Percentiles rank a stretch among this genome's conserved stretches.
Evolutionary conservation across 2,797 vertebrate genomes (phyloP).

Genomic region (Rachycentron canadum): DNA sequence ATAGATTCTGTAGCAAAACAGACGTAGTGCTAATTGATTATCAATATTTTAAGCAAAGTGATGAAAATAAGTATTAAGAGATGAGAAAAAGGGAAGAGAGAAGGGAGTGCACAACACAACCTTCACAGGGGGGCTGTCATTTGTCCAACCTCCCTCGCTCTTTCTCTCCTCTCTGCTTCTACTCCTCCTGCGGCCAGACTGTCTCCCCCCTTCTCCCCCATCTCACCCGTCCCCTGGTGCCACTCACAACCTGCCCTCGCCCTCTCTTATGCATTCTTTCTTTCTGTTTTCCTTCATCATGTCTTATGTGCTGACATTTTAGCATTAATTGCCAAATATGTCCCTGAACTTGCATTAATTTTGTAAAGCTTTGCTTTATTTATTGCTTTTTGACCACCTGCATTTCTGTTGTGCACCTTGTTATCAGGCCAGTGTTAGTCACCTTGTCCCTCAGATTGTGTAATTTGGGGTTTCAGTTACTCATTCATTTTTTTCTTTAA

Average conservation of each 20-base stretch:
- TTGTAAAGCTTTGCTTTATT: conserved; percentile 50
- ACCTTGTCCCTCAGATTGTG: conserved; percentile 36
- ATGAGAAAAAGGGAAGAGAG: conserved; percentile 80
- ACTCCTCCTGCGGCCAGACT: conserved; percentile 40
- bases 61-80: conserved; percentile 99
- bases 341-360: conserved; percentile 60
- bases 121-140: conserved; percentile 63
- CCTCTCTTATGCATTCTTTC: conserved; percentile 29
- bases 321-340: conserved; percentile 59
- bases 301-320: conserved; percentile 41
- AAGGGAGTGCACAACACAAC: conserved; percentile 45
- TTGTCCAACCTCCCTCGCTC: conserved; percentile 54
- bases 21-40: conserved; percentile 99
- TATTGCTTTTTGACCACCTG: conserved; percentile 36
- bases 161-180: conserved; percentile 28
- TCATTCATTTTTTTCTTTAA: conserved; percentile 29
- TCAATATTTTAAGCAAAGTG: conserved; percentile 99
- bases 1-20: conserved; percentile 99
- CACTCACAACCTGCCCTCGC: conserved; percentile 32
- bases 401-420: conserved; percentile 31
- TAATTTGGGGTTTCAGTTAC: conserved; percentile 31
- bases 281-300: conserved; percentile 49
- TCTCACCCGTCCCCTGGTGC: conserved; percentile 32
- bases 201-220: conserved; percentile 15
- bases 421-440: conserved; percentile 21